Base-by-base conservation (phyloP, 2,797 vertebrate genomes). In the Sebastes matsubarae region DNA sequence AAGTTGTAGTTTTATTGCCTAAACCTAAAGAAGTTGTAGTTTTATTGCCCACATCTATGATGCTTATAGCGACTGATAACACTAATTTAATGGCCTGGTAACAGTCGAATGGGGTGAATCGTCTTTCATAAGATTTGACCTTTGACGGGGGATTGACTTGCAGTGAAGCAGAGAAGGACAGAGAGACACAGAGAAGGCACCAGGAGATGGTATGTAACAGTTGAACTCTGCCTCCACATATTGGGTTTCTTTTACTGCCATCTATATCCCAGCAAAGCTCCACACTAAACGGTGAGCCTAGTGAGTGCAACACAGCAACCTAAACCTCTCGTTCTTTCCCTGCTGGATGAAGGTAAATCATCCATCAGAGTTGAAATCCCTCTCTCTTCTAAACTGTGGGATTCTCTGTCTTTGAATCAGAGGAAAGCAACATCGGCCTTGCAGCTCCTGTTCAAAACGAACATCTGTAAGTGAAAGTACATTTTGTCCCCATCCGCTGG, bases 131-230 rank as follows among this genome's bases (percentile, higher is more conserved):
- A 42, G 38, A 16, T 42, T 16, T 42, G 32, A 34, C 32, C 32
- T 69, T 72, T 58, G 34, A 70, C 3, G n/a, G 20, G 8, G 18
- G 34, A 12, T 50, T 71, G 69, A 68, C 59, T 77, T 75, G 79
- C 42, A 30, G 69, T 50, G 46, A 63, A 18, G 20, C 52, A 50
- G 70, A 57, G 20, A n/a, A 38, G 22, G 42, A 73, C 22, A 20
- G 58, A 22, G 12, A 72, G 72, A 67, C 36, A 46, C 63, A 14
- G 2, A 66, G 64, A 54, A 22, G 27, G 66, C 67, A 68, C 50
- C 50, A 16, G 67, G 25, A 25, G 20, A 16, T 16, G 27, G 27
- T 13, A n/a, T 18, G 6, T 7, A 57, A 57, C 52, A 50, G 25
- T 20, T 42, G 24, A 67, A 42, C 25, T 25, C 38, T 20, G n/a